Base-by-base conservation (phyloP, 2,113 vertebrate species). In the Dasypus novemcinctus region DNA sequence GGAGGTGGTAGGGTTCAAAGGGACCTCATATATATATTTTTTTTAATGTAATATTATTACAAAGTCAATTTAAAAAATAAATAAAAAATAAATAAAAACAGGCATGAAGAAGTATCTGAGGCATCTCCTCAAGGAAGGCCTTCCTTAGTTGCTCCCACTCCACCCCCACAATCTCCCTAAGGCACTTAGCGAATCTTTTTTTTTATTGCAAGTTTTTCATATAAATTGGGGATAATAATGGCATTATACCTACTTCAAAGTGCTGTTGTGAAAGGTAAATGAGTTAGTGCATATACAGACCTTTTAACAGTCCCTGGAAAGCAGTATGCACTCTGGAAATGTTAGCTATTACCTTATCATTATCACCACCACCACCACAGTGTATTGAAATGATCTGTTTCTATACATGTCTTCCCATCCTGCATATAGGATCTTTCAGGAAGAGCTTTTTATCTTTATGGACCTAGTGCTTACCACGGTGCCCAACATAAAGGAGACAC, bases 361-460 rank as follows among this genome's bases (percentile, higher is more conserved):
- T 33, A 31, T 18, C 11, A 21, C 29, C 33, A 23, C 20, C 1
- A 38, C 18, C 5, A 29, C 36, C 46, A 80, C 52, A 10, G 27
- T 43, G 54, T 33, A 63, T 9, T 23, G 59, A 90, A 59, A 69
- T 66, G 27, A 83, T 61, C 79, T 80, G 14, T 85, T 54, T 21
- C 12, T 87, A 13, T 49, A 71, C 5, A 64, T 75, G 66, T 90
- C 66, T 93, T 29, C 46, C 69, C 59, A 61, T 38, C 12, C 7
- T 79, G 68, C 49, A 64, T 5, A 21, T 74, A 71, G 88, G 78
- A 23, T 85, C 61, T 78, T 87, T 57, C 63, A 38, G 57, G 52
- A 94, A 95, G 69, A 80, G 4, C 43, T 80, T 66, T 68, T 74
- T 18, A 49, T 90, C 64, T 92, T 89, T 66, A 76, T 14, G 85